A percentile compares a stretch with the other conserved stretches of the same genome.
These are phyloP conservation scores for Dusona sp. DNA, from an alignment of 2,888 invertebrate species.

Conservation along the genomic window DNA sequence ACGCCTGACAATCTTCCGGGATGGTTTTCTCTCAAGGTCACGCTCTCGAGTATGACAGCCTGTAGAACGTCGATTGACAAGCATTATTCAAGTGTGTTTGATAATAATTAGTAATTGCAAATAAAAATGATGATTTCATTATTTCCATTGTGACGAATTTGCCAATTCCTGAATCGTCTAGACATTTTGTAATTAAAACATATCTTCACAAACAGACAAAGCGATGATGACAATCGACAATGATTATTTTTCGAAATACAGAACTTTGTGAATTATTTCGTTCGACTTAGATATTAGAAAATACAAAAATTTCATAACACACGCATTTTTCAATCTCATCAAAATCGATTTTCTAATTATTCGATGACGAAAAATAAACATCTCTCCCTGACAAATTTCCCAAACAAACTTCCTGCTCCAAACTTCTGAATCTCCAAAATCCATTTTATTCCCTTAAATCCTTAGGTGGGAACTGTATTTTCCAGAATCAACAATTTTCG, in stretches of 20 bases:
- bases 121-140: background rate
- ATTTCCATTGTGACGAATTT: background rate
- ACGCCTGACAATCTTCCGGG: conserved; percentile 14
- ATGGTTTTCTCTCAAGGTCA: conserved; percentile 17
- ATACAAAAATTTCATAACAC: background rate
- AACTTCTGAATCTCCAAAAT: background rate
- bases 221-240: background rate
- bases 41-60: background rate
- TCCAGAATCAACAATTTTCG: background rate
- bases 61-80: background rate
- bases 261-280: background rate
- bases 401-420: background rate
- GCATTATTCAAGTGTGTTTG: background rate
- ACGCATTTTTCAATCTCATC: background rate
- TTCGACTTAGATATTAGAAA: background rate
- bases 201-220: background rate
- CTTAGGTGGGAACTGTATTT: background rate
- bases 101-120: background rate
- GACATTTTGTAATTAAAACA: background rate
- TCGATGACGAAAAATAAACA: background rate
- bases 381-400: no score
- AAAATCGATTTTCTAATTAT: background rate
- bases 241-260: conserved; percentile 1
- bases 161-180: background rate
- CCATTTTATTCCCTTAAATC: background rate